Percentiles rank a stretch among this genome's conserved stretches.
phyloP scores from a whole-genome alignment of 1,140 invertebrate species.

The Drosophila pseudoobscura region DNA sequence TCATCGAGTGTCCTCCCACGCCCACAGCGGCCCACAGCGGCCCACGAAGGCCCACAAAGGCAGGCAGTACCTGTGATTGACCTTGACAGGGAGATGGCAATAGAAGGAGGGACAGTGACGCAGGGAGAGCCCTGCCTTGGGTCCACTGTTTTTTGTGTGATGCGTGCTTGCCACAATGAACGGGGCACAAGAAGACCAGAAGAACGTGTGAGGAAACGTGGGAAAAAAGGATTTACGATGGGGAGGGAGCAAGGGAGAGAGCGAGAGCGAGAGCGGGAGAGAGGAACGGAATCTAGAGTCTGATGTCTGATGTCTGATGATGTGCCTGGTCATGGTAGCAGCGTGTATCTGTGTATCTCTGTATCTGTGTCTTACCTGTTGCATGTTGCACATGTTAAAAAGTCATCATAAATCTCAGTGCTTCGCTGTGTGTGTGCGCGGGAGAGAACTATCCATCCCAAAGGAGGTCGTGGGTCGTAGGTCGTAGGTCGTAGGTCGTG shows the following conservation, averaged over 20 bases:
- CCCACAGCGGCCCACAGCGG: slow-evolving; percentile 18
- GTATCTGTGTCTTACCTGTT: slow-evolving; percentile 62
- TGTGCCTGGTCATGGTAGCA: slow-evolving; percentile 59
- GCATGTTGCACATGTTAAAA: slow-evolving; percentile 71
- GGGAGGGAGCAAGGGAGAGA: slow-evolving; percentile 6
- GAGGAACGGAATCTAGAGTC: slow-evolving; percentile 15
- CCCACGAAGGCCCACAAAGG: not conserved
- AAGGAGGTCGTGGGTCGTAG: no score
- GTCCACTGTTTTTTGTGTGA: slow-evolving; percentile 15
- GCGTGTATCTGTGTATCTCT: slow-evolving; percentile 14
- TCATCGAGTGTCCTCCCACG: slow-evolving; percentile 39
- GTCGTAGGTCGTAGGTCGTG: no score
- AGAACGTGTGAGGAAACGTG: slow-evolving; percentile 63
- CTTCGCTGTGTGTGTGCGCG: slow-evolving; percentile 47
- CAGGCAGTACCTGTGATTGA: slow-evolving; percentile 44
- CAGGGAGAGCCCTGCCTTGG: slow-evolving; percentile 6
- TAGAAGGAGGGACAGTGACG: no score
- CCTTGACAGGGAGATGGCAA: slow-evolving; percentile 31
- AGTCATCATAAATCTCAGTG: slow-evolving; percentile 79
- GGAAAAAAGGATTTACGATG: slow-evolving; percentile 81
- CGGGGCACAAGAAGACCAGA: no score
- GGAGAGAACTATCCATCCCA: slow-evolving; percentile 7
- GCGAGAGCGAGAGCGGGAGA: no score
- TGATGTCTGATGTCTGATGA: slow-evolving; percentile 49
- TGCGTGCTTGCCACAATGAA: slow-evolving; percentile 54